Evolutionary conservation across 2,797 vertebrate genomes (phyloP), one percentile per base, ranked within the genome.

Genomic region (Pempheris klunzingeri): DNA sequence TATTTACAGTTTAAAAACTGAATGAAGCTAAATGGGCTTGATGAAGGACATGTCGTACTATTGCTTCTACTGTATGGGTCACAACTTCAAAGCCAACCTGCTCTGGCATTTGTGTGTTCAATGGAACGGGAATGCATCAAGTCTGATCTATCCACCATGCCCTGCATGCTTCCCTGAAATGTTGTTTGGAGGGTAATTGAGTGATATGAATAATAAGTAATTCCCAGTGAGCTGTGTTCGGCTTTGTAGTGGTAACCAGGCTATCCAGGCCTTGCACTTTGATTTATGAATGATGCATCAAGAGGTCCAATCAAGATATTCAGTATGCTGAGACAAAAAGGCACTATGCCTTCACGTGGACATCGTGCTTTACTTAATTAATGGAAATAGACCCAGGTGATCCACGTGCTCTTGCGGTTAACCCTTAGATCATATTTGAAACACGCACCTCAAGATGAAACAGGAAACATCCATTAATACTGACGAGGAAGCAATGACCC

Each of bases 221-320:
- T 64, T 76, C 79, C 81, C 43, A 4, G 46, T 68, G 73, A 76
- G 85, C 68, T 74, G 13, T 12, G 52, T 83, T 87, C 68, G 71
- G 74, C 84, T 90, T 92, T 89, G 83, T 85, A 89, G 84, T 86
- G 82, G 58, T 87, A 90, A 89, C 76, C 63, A 84, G 84, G 71
- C 58, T 28, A 63, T 66, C 63, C 59, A 57, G 74, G 73, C 76
- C 77, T 74, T 74, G 69, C 80, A 71, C 83, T 86, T 82, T 77
- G 75, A 90, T 88, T 67, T 65, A 82, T 90, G 71, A 93, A 89
- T 90, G 85, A 92, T 91, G 88, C 86, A 88, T 90, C 79, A 71
- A 81, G 71, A 86, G 64, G 75, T 60, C 78, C 76, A 82, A 90
- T 87, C 65, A 81, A 80, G 81, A 76, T 73, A 61, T 77, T 82